Evolutionary conservation across 2,113 vertebrate genomes (phyloP).

Genomic region (Tonatia bakeri): DNA sequence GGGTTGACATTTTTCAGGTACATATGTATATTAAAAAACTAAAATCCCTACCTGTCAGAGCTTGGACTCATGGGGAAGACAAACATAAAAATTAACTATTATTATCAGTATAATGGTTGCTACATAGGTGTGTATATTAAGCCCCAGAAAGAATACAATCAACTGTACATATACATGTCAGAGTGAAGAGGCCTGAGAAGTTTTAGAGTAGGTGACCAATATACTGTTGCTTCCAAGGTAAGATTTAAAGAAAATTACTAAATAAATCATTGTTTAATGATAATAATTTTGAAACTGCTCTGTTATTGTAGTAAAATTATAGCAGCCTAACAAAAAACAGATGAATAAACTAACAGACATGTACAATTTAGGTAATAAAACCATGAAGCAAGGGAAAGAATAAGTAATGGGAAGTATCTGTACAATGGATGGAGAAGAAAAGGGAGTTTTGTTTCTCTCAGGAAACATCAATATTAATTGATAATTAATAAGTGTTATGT

Average conservation of each 20-base stretch:
- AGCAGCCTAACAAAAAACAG: constrained; percentile 62
- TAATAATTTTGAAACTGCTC: background rate
- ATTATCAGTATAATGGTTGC: background rate
- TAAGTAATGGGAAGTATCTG: constrained; percentile 62
- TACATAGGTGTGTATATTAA: background rate
- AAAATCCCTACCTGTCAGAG: background rate
- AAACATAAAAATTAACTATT: background rate
- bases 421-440: background rate
- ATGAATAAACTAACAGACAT: constrained; percentile 49
- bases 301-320: background rate
- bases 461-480: background rate
- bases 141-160: background rate
- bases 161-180: background rate
- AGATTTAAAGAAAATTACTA: background rate
- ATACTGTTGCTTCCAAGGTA: background rate
- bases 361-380: constrained; percentile 58
- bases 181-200: background rate
- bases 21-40: background rate
- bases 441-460: background rate
- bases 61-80: background rate
- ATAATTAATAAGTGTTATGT: background rate
- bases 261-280: background rate
- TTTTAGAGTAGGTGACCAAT: background rate
- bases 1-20: background rate
- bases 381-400: constrained; percentile 67